These are phyloP conservation scores for Apostichopus parvimensis DNA, from an alignment of 35 echinoderm and acorn worm genomes.

Conservation along the genomic window DNA sequence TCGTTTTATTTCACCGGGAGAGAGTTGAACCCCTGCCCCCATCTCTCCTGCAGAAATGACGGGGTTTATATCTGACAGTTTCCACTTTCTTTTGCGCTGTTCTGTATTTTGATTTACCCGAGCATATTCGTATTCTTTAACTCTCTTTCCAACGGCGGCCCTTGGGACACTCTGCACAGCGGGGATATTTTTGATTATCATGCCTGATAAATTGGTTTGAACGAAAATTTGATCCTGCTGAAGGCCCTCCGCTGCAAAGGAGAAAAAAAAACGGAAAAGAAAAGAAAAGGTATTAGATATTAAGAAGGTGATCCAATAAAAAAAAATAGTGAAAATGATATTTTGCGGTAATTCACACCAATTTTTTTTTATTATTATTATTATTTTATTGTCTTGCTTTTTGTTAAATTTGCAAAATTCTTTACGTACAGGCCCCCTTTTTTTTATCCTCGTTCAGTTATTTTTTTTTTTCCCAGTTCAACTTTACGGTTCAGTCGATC, in stretches of 20 bases:
- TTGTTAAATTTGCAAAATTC: no score
- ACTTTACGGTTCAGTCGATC: no score
- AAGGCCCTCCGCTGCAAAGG: background rate
- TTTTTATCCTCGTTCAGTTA: no score
- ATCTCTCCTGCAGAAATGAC: slow-evolving; percentile 54
- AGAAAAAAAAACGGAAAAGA: background rate
- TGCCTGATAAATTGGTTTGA: slow-evolving; percentile 24
- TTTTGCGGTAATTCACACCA: no score
- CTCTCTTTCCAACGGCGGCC: background rate
- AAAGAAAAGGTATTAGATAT: no score
- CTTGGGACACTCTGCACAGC: background rate
- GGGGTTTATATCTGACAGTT: background rate
- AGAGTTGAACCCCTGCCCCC: slow-evolving; percentile 58
- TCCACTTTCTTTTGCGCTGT: background rate
- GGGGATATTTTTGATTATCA: background rate
- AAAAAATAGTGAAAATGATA: no score
- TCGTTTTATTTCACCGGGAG: slow-evolving; percentile 26
- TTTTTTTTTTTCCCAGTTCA: no score
- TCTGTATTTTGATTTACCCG: background rate
- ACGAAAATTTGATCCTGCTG: slow-evolving; percentile 15
- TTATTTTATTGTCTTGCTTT: no score
- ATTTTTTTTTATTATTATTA: no score
- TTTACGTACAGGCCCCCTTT: no score
- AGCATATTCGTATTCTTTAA: background rate
- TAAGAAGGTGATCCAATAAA: no score